These are phyloP conservation scores for Pangasius sanitwongsei DNA, from an alignment of 2,797 vertebrate genomes.

Conservation along the genomic window DNA sequence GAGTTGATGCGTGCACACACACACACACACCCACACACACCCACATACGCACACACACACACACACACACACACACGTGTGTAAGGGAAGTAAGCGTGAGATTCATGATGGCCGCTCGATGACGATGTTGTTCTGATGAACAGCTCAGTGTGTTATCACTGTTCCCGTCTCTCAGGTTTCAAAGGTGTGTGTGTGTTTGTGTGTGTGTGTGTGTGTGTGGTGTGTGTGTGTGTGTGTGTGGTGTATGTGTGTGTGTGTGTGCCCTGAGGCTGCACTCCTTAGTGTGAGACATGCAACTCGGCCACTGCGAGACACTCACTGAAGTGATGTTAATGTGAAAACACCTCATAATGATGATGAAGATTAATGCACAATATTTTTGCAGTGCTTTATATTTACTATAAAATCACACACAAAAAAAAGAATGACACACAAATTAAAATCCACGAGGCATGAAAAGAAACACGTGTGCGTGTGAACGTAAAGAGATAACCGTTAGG, in stretches of 20 bases:
- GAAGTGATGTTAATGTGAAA: background rate
- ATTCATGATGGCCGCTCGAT: background rate
- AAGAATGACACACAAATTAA: background rate
- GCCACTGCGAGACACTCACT: background rate
- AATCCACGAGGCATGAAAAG: background rate
- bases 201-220: conserved; percentile 2
- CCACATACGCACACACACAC: background rate
- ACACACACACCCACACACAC: background rate
- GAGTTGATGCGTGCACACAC: background rate
- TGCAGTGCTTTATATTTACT: background rate
- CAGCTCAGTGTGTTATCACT: background rate
- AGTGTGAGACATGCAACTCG: background rate
- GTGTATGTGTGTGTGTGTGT: background rate
- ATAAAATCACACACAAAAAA: background rate
- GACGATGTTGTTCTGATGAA: background rate
- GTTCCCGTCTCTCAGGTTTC: conserved; percentile 28
- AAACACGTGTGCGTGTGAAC: no score
- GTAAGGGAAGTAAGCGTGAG: background rate
- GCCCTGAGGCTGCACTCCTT: no score
- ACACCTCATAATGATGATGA: background rate
- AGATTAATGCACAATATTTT: background rate
- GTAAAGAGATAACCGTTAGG: background rate
- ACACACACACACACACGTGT: background rate
- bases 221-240: background rate
- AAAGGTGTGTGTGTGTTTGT: conserved; percentile 1